These are phyloP conservation scores for Nerophis lumbriciformis DNA, from an alignment of 2,113 vertebrate species.

Conservation along the genomic window DNA sequence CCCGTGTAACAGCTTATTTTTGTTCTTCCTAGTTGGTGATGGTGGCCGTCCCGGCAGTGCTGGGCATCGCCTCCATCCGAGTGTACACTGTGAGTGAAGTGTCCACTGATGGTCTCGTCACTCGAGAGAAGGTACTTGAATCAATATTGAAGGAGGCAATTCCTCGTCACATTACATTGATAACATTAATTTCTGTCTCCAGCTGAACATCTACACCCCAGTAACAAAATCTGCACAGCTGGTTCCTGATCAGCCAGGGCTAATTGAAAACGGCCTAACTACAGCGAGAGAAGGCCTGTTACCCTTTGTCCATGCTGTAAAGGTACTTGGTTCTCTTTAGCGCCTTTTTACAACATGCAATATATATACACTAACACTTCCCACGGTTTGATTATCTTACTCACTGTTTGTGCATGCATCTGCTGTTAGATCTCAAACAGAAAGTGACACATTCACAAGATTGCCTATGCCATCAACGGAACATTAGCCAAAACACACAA, in stretches of 20 bases:
- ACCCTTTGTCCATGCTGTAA: conserved; percentile 64
- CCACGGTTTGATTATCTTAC: neutral
- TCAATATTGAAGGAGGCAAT: neutral
- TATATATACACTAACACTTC: neutral
- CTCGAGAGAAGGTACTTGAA: conserved; percentile 70
- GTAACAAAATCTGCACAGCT: conserved; percentile 52
- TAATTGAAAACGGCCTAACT: conserved; percentile 69
- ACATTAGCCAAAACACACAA: neutral
- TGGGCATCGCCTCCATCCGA: conserved; percentile 73
- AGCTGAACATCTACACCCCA: conserved; percentile 80
- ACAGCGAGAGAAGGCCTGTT: conserved; percentile 50
- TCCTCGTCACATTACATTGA: neutral
- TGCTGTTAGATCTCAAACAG: neutral
- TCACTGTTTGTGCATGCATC: neutral
- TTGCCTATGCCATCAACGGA: neutral
- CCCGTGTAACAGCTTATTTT: neutral
- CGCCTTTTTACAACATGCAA: neutral
- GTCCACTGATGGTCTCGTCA: conserved; percentile 46
- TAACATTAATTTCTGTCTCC: conserved; percentile 20
- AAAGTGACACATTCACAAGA: neutral
- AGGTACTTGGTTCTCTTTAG: conserved; percentile 62
- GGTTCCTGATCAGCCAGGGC: conserved; percentile 74
- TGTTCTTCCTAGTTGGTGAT: conserved; percentile 70
- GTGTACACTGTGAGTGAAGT: conserved; percentile 65
- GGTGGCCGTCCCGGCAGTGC: conserved; percentile 68